Conservation (phyloP, 2,113 vertebrate genomes). For the Lasiurus borealis region DNA sequence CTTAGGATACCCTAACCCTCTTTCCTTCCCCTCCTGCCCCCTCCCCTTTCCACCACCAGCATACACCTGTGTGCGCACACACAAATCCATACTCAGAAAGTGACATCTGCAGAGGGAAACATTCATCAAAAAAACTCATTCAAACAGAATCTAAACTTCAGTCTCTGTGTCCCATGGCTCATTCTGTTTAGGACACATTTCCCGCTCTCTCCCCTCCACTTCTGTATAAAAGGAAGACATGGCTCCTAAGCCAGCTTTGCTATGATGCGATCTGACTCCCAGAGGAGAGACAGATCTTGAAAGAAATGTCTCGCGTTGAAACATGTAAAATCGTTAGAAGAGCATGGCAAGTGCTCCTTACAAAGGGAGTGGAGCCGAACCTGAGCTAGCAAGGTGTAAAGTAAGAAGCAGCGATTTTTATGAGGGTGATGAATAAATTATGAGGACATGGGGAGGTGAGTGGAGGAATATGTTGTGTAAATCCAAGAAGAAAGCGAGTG, state of each 20-base stretch:
- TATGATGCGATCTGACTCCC: background rate
- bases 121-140: background rate
- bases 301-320: background rate
- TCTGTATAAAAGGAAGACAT: background rate
- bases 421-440: background rate
- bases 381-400: background rate
- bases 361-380: background rate
- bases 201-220: background rate
- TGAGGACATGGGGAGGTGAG: background rate
- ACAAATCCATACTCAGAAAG: background rate
- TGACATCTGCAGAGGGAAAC: background rate
- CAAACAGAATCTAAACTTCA: background rate
- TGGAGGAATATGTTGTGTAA: background rate
- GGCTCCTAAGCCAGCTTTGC: background rate
- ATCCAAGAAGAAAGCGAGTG: background rate
- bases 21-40: background rate
- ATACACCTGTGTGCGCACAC: background rate
- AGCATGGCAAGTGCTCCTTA: background rate
- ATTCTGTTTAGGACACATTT: background rate
- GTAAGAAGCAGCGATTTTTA: background rate
- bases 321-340: background rate
- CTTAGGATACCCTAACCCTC: background rate
- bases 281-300: background rate
- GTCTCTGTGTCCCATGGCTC: background rate
- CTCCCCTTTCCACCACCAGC: background rate